These are phyloP conservation scores for Gambusia affinis DNA, from an alignment of 2,113 vertebrate genomes.

Conservation along the genomic window DNA sequence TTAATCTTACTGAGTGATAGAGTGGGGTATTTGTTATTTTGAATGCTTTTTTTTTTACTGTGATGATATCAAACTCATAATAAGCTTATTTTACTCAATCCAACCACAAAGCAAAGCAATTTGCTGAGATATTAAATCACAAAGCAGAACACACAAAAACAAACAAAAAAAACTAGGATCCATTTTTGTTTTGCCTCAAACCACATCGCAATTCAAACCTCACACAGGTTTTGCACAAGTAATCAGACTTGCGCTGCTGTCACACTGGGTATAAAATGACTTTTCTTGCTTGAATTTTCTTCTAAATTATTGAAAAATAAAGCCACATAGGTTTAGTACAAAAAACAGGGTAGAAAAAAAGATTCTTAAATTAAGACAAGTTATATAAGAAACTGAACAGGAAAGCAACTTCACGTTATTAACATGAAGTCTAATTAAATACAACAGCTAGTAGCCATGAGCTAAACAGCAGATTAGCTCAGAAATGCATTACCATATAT, in stretches of 20 bases:
- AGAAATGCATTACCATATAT: slow-evolving; percentile 50
- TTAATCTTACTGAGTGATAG: not conserved
- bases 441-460: slow-evolving; percentile 47
- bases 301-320: slow-evolving; percentile 1
- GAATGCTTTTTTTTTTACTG: not conserved
- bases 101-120: slow-evolving; percentile 24
- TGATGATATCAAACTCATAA: not conserved
- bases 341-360: slow-evolving; percentile 3
- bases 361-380: not conserved
- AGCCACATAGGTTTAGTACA: slow-evolving; percentile 3
- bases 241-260: not conserved
- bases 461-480: slow-evolving; percentile 58
- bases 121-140: slow-evolving; percentile 1
- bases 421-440: slow-evolving; percentile 56
- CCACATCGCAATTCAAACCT: not conserved
- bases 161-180: not conserved
- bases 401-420: slow-evolving; percentile 49
- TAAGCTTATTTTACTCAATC: slow-evolving; percentile 11
- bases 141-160: slow-evolving; percentile 1
- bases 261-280: not conserved
- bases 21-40: not conserved
- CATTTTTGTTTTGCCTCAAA: slow-evolving; percentile 12
- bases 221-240: not conserved
- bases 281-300: not conserved
- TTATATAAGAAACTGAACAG: slow-evolving; percentile 36